Percentiles rank a stretch among this genome's conserved stretches.
phyloP scores from a whole-genome alignment of 2,888 invertebrate species.

The Lasioglossum calceatum region DNA sequence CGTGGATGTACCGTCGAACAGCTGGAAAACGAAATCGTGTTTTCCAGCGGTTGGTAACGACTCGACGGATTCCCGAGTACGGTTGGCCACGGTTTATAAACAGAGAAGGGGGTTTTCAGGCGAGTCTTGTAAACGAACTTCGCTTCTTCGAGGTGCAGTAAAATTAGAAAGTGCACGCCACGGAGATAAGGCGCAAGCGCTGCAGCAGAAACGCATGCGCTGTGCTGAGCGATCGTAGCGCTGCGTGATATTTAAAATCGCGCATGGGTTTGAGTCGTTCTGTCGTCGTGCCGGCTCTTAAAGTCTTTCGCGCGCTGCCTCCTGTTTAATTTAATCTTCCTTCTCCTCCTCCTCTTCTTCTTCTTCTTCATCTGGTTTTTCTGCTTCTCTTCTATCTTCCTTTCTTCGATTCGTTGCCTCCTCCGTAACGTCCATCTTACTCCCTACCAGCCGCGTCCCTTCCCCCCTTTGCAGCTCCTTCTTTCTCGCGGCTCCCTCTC shows the following conservation, averaged over 20 bases:
- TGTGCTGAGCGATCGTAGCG: slow-evolving; percentile 10
- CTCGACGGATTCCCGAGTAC: slow-evolving; percentile 53
- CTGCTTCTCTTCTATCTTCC: slow-evolving; percentile 14
- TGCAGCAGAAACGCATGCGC: slow-evolving; percentile 41
- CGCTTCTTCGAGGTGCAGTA: slow-evolving; percentile 40
- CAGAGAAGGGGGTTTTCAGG: slow-evolving; percentile 41
- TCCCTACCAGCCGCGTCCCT: slow-evolving; percentile 37
- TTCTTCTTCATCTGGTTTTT: slow-evolving; percentile 30
- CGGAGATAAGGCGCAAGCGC: slow-evolving; percentile 41
- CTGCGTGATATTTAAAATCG: slow-evolving; percentile 58
- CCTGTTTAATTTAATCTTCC: slow-evolving; percentile 75
- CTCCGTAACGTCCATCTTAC: slow-evolving; percentile 29
- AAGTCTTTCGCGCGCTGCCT: slow-evolving; percentile 53
- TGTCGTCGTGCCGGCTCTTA: slow-evolving; percentile 30
- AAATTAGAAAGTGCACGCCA: slow-evolving; percentile 66
- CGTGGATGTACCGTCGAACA: neutral
- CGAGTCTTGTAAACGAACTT: neutral
- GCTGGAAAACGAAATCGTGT: slow-evolving; percentile 3
- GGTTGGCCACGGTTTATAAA: slow-evolving; percentile 57
- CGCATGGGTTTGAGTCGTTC: slow-evolving; percentile 40
- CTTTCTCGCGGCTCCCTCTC: slow-evolving; percentile 50
- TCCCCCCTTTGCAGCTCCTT: slow-evolving; percentile 24
- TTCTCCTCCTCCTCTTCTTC: slow-evolving; percentile 19
- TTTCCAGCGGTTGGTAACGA: neutral
- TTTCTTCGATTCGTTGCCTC: slow-evolving; percentile 22